Evolutionary conservation across 2,888 invertebrate species (phyloP), one percentile per base, ranked within the genome.

Genomic region (Nemotelus nigrinus): DNA sequence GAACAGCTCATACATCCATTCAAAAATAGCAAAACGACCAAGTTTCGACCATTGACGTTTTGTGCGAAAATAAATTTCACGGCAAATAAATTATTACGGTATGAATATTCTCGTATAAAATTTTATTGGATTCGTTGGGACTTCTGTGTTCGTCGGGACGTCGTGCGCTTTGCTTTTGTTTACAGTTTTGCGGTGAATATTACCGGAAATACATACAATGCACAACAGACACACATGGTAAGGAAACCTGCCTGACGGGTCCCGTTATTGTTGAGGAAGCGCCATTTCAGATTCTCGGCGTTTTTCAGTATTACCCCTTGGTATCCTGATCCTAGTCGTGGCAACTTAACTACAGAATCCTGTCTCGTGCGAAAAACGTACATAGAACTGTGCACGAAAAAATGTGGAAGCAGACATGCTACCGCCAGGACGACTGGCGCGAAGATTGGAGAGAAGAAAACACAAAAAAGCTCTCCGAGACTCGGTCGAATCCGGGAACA

Each of bases 51-150:
- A 8, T 65, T 47, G 65, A 48, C 48, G 47, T 60, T 41, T 74
- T 70, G 55, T 39, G 64, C 50, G 72, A 71, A 60, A 70, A 79
- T 78, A 78, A 79, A 79, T 79, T 79, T 79, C 79, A 79, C 79
- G 79, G 78, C 76, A 78, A 79, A 79, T 79, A 79, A 79, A 79
- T 79, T 79, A 77, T 78, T 79, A 79, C 76, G 77, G 71, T 78
- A 79, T 79, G 78, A 79, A 79, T 78, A 78, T 79, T 79, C 72
- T 76, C 65, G 75, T 72, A 67, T 79, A 78, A 79, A 79, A 79
- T 79, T 79, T 79, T 79, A 79, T 79, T 79, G 65, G 72, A 79
- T 78, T 79, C 75, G 70, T 74, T 78, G 25, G 25, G 25, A 25
- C 25, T 25, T 25, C 25, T 25, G 25, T 25, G 25, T 25, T 25